Conservation (phyloP, 2,888 invertebrate genomes). For the Celastrina argiolus region DNA sequence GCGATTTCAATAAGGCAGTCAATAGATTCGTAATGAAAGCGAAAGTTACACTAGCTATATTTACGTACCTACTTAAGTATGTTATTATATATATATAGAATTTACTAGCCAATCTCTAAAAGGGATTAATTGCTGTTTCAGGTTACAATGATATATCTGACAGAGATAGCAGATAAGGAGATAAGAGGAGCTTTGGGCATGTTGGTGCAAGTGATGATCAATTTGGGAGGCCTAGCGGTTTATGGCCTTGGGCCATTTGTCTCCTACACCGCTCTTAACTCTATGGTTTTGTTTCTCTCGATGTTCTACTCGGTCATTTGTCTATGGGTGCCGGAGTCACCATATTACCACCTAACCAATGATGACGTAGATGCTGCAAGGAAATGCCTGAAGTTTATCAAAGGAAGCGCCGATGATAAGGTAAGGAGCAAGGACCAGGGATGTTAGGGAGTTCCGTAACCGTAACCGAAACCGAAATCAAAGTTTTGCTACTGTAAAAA, state of each 20-base stretch:
- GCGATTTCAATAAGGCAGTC: too few relatives aligned
- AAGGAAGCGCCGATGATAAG: slow-evolving; percentile 61
- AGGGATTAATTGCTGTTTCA: slow-evolving; percentile 38
- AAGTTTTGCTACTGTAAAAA: too few relatives aligned
- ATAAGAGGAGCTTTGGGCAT: slow-evolving; percentile 69
- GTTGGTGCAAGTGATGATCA: slow-evolving; percentile 70
- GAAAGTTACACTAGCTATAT: too few relatives aligned
- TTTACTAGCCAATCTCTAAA: too few relatives aligned
- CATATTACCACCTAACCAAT: slow-evolving; percentile 78
- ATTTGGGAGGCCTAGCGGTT: slow-evolving; percentile 62
- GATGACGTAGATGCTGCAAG: slow-evolving; percentile 66
- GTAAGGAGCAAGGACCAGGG: slow-evolving; percentile 44
- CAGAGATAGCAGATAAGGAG: slow-evolving; percentile 74
- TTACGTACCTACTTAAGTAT: too few relatives aligned
- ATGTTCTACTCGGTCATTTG: slow-evolving; percentile 66
- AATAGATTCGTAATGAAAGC: too few relatives aligned
- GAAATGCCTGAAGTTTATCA: slow-evolving; percentile 60
- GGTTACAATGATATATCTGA: slow-evolving; percentile 73
- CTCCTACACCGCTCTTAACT: slow-evolving; percentile 62
- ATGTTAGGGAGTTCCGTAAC: too few relatives aligned
- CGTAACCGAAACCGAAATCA: too few relatives aligned
- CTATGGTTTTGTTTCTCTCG: slow-evolving; percentile 65
- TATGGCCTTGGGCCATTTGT: slow-evolving; percentile 71
- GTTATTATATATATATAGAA: too few relatives aligned
- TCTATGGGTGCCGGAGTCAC: slow-evolving; percentile 80